Percentiles rank a stretch among this genome's conserved stretches.
These are phyloP conservation scores for Lophius americanus DNA, from an alignment of 2,797 vertebrate species.

Conservation along the genomic window DNA sequence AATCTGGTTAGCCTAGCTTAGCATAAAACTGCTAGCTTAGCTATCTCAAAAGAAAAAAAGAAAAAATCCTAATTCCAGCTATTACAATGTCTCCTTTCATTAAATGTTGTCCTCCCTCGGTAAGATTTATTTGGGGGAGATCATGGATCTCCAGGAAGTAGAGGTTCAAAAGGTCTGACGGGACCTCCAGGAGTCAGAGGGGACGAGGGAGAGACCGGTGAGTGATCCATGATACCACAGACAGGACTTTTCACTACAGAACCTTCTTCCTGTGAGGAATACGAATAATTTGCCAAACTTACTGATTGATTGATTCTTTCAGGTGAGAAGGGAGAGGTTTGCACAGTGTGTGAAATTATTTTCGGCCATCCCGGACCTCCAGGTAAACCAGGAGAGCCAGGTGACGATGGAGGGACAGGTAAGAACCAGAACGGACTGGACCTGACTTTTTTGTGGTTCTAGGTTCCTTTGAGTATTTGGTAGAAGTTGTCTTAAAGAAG, in stretches of 20 bases:
- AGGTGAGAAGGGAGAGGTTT: constrained; percentile 73
- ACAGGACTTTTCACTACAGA: not conserved
- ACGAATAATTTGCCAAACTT: not conserved
- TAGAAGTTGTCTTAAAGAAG: not conserved
- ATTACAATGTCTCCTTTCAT: too few relatives aligned
- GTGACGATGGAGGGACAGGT: constrained; percentile 60
- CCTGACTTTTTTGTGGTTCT: not conserved
- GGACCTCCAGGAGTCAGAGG: constrained; percentile 59
- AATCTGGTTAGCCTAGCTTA: not conserved
- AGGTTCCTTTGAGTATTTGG: not conserved
- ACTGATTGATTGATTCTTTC: constrained; percentile 9
- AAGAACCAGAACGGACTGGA: constrained; percentile 6
- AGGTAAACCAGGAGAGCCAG: constrained; percentile 61
- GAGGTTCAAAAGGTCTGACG: constrained; percentile 45
- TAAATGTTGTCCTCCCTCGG: not conserved
- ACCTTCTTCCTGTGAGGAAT: not conserved
- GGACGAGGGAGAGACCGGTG: constrained; percentile 47
- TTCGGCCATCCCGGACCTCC: constrained; percentile 19
- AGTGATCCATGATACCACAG: constrained; percentile 2
- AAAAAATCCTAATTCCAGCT: not conserved
- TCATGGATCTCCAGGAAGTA: constrained; percentile 33
- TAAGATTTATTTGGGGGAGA: constrained; percentile 45
- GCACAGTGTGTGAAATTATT: constrained; percentile 19
- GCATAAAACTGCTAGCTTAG: not conserved
- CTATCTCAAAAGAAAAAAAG: too few relatives aligned